Evolutionary conservation across 2,113 vertebrate genomes (phyloP).

Genomic region (Saguinus imperator): DNA sequence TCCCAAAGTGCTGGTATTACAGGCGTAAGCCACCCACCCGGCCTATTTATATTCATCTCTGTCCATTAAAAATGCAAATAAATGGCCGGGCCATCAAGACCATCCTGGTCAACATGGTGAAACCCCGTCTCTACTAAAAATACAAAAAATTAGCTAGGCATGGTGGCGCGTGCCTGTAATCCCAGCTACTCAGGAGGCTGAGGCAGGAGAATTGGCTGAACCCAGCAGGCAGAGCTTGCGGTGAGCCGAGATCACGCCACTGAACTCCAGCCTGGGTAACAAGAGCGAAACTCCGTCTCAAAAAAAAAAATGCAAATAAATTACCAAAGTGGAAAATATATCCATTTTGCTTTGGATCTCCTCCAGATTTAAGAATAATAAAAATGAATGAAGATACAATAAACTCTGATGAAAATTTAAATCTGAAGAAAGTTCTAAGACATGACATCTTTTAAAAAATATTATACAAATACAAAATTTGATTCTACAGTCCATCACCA

Average conservation of each 20-base stretch:
- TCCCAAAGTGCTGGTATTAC: too few species aligned
- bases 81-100: not conserved
- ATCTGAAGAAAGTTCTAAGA: not conserved
- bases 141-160: too few species aligned
- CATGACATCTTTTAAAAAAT: not conserved
- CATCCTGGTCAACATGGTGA: too few species aligned
- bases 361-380: slow-evolving; percentile 13
- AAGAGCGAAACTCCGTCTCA: too few species aligned
- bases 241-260: too few species aligned
- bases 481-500: not conserved
- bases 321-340: not conserved
- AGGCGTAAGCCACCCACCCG: too few species aligned
- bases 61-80: slow-evolving; percentile 52
- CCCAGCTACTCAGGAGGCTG: too few species aligned
- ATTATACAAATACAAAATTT: slow-evolving; percentile 13
- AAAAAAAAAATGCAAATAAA: slow-evolving; percentile 41
- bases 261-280: too few species aligned
- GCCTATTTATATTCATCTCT: slow-evolving; percentile 37
- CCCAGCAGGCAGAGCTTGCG: too few species aligned
- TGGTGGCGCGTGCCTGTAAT: too few species aligned
- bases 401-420: not conserved
- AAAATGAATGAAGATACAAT: slow-evolving; percentile 27
- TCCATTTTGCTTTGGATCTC: not conserved
- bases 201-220: too few species aligned
- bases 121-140: too few species aligned